These are phyloP conservation scores for Ophioninae sp. DNA, from an alignment of 2,888 invertebrate genomes.

Conservation along the genomic window DNA sequence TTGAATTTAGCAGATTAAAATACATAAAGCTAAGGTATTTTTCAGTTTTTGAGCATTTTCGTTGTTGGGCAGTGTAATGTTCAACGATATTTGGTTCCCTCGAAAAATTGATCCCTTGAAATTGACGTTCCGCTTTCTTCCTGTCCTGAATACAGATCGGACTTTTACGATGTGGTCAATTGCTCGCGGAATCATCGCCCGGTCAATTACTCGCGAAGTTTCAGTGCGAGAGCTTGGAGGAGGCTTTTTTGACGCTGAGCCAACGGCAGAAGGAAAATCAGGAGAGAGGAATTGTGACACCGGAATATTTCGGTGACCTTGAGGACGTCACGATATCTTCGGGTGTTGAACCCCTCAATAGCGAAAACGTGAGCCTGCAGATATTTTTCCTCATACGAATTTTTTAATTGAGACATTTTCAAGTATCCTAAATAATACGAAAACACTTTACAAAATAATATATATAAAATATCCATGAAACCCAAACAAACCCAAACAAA, in stretches of 20 bases:
- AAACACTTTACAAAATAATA: too few species aligned
- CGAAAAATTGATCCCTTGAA: too few species aligned
- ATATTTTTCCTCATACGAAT: not conserved
- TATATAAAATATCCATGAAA: too few species aligned
- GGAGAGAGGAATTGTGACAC: slow-evolving; percentile 65
- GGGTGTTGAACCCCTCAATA: slow-evolving; percentile 33
- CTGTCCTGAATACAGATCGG: slow-evolving; percentile 87
- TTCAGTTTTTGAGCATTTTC: too few species aligned
- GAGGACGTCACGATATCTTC: slow-evolving; percentile 62
- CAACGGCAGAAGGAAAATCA: slow-evolving; percentile 83
- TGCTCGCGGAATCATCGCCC: slow-evolving; percentile 94
- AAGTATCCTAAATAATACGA: not conserved
- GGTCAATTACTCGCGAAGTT: slow-evolving; percentile 86
- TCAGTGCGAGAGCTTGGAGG: slow-evolving; percentile 90
- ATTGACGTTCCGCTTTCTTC: not conserved
- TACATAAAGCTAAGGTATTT: too few species aligned
- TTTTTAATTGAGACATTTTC: not conserved
- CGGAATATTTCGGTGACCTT: slow-evolving; percentile 54
- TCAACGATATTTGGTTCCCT: too few species aligned
- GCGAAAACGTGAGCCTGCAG: slow-evolving; percentile 46
- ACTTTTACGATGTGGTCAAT: slow-evolving; percentile 91
- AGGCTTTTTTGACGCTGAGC: slow-evolving; percentile 92
- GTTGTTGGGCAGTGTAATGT: too few species aligned
- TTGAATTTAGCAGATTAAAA: too few species aligned
- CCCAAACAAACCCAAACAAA: too few species aligned